phyloP scores from a whole-genome alignment of 2,113 vertebrate genomes.

The Hypanus sabinus region DNA sequence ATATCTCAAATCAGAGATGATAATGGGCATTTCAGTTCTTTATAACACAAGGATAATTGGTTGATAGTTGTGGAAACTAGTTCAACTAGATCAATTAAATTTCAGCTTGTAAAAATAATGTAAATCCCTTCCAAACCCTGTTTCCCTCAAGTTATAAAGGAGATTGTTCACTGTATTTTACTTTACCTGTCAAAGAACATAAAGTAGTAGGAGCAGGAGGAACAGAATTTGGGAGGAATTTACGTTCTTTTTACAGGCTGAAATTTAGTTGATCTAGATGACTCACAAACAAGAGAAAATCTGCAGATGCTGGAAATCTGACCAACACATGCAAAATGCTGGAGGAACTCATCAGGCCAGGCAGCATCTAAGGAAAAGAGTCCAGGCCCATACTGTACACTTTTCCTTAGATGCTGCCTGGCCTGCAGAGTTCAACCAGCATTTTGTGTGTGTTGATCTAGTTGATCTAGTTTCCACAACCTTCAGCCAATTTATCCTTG shows the following conservation, averaged over 20 bases:
- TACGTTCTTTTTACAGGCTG: background rate
- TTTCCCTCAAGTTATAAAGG: background rate
- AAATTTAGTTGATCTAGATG: background rate
- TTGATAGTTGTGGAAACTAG: background rate
- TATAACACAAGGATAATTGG: background rate
- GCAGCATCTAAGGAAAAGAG: too few species aligned
- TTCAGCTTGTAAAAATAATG: background rate
- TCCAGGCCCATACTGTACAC: too few species aligned
- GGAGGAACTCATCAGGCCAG: too few species aligned
- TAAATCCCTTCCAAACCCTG: background rate
- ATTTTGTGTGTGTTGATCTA: too few species aligned
- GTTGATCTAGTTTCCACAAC: background rate
- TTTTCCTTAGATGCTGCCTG: too few species aligned
- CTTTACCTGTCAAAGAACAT: too few species aligned
- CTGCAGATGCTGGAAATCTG: too few species aligned
- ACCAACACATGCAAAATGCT: too few species aligned
- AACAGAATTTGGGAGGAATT: background rate
- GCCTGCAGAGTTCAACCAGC: too few species aligned
- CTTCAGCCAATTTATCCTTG: background rate
- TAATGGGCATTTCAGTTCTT: background rate
- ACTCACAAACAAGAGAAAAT: too few species aligned
- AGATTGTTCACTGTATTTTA: background rate
- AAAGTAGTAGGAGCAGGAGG: too few species aligned
- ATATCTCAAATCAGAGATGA: background rate
- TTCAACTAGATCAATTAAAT: background rate